Conservation (phyloP, 1,140 invertebrate genomes). For the Cotesia vestalis region DNA sequence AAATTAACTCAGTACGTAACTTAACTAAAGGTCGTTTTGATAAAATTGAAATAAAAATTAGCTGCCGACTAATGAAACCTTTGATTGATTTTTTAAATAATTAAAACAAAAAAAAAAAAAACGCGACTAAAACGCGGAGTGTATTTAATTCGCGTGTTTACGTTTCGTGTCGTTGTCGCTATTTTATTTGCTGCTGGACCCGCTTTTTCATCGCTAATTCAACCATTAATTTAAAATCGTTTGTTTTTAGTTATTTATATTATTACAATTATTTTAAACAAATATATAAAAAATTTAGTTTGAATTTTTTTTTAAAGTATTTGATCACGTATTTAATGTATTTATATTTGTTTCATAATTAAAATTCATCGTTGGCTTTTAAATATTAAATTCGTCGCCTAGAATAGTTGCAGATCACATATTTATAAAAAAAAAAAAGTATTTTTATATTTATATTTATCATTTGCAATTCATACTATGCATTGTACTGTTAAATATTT, state of each 20-base stretch:
- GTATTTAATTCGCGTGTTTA: conserved; percentile 35
- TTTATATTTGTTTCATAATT: too few species aligned
- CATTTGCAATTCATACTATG: conserved; percentile 9
- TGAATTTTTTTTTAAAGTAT: too few species aligned
- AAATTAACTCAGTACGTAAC: conserved; percentile 17
- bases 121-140: conserved; percentile 23
- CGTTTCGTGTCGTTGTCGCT: conserved; percentile 37
- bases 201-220: conserved; percentile 12
- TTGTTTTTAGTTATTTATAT: conserved; percentile 12
- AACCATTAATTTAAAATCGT: conserved; percentile 41
- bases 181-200: conserved; percentile 32
- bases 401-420: too few species aligned
- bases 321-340: too few species aligned
- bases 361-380: too few species aligned
- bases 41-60: background rate
- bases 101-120: background rate
- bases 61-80: background rate
- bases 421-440: conserved; percentile 13
- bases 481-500: background rate
- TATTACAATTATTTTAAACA: too few species aligned
- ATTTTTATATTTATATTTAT: conserved; percentile 34
- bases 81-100: background rate
- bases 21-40: background rate
- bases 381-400: too few species aligned
- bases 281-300: too few species aligned